These are phyloP conservation scores for Orchestia grillus DNA, from an alignment of 1,140 invertebrate genomes.

Conservation along the genomic window DNA sequence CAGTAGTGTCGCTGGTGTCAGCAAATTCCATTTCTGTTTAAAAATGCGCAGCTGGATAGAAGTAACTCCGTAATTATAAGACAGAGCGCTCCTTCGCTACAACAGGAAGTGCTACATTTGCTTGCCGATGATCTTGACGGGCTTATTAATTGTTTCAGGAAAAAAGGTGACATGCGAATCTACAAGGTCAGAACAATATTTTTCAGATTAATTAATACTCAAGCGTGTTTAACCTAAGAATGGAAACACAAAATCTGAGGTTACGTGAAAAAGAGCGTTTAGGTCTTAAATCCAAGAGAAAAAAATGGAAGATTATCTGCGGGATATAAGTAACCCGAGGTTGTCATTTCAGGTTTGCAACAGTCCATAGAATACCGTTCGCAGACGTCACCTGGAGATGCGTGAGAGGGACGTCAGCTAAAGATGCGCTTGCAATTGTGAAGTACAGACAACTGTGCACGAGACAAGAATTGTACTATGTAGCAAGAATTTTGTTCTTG, in stretches of 20 bases:
- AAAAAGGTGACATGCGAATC: neutral
- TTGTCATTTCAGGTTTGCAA: no score
- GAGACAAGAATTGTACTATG: no score
- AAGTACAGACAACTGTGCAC: no score
- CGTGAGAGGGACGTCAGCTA: neutral
- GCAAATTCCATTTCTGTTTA: neutral
- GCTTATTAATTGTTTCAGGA: neutral
- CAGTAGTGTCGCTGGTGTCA: neutral
- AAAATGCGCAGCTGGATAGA: neutral
- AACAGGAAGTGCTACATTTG: neutral
- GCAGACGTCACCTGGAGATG: neutral
- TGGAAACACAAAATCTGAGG: no score
- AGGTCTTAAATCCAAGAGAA: no score
- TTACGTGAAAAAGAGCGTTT: no score
- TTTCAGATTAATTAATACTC: neutral
- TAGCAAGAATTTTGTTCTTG: no score
- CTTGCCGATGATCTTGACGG: neutral
- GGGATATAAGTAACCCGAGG: no score
- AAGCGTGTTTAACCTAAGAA: no score
- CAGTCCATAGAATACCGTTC: no score
- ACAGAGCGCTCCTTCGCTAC: neutral
- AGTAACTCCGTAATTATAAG: neutral
- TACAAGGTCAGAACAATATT: neutral
- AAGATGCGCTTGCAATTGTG: no score
- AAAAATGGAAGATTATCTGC: no score